phyloP scores from a whole-genome alignment of 2,797 vertebrate genomes.

The Manis javanica region DNA sequence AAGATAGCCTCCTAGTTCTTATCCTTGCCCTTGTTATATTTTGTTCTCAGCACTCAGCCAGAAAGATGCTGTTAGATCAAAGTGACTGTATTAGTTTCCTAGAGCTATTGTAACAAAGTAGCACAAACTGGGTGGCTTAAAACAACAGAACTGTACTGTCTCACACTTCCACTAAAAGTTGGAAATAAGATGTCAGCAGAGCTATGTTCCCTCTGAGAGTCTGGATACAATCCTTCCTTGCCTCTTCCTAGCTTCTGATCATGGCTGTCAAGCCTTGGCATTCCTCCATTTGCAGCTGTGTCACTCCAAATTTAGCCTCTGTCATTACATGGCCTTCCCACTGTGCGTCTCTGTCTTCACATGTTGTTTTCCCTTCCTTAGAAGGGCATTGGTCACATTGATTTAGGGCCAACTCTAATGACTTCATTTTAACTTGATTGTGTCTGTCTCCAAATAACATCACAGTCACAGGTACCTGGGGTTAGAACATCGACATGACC shows the following conservation, averaged over 20 bases:
- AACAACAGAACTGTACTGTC: neutral
- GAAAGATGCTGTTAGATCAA: neutral
- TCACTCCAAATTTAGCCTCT: neutral
- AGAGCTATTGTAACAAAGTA: neutral
- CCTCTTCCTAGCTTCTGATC: neutral
- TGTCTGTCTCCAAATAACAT: neutral
- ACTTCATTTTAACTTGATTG: neutral
- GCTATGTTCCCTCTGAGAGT: neutral
- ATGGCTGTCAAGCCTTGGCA: neutral
- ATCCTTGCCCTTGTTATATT: neutral
- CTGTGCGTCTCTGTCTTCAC: neutral
- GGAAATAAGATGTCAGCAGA: neutral
- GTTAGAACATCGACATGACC: neutral
- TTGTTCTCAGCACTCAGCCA: neutral
- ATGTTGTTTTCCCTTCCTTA: neutral
- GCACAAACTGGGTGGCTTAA: neutral
- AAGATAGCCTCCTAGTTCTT: neutral
- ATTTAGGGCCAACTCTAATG: neutral
- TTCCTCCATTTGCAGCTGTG: neutral
- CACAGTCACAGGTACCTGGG: neutral
- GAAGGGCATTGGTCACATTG: neutral
- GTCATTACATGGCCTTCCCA: neutral
- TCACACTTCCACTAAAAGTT: neutral
- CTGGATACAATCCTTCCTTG: neutral
- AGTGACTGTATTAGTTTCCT: neutral